These are phyloP conservation scores for Drosophila pruinosa DNA, from an alignment of 1,140 invertebrate genomes.

Conservation along the genomic window DNA sequence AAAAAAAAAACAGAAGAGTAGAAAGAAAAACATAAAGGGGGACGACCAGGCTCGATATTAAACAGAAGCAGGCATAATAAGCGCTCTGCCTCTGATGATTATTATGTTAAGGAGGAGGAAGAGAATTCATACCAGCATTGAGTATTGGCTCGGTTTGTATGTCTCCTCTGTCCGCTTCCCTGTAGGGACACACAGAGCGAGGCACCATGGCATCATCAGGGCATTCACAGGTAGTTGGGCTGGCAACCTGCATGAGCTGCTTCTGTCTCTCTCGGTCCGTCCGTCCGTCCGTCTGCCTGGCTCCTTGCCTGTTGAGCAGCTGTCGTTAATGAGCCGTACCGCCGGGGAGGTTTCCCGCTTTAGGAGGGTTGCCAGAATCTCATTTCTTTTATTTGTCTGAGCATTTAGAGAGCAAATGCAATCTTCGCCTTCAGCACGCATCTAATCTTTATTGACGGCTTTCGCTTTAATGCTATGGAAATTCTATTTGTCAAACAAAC, in stretches of 20 bases:
- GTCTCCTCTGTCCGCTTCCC: constrained; percentile 1
- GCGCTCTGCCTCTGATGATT: constrained; percentile 54
- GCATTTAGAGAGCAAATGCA: constrained; percentile 58
- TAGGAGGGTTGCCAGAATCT: constrained; percentile 15
- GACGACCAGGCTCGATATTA: constrained; percentile 49
- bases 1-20: constrained; percentile 34
- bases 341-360: constrained; percentile 1
- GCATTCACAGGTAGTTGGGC: constrained; percentile 52
- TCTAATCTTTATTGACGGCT: constrained; percentile 73
- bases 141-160: not conserved
- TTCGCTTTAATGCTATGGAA: constrained; percentile 43
- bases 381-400: not conserved
- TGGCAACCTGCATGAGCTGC: constrained; percentile 45
- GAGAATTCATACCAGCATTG: constrained; percentile 7
- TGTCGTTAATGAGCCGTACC: constrained; percentile 70
- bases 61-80: constrained; percentile 76
- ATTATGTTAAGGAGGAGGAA: constrained; percentile 42
- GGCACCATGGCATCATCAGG: not conserved
- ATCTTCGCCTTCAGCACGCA: constrained; percentile 61
- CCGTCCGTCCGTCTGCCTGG: not conserved
- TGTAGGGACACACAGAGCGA: not conserved
- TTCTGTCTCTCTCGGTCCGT: not conserved
- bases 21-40: constrained; percentile 23
- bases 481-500: constrained; percentile 74
- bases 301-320: constrained; percentile 53